phyloP scores from a whole-genome alignment of 1,140 invertebrate genomes.

The Drosophila subpulchrella region DNA sequence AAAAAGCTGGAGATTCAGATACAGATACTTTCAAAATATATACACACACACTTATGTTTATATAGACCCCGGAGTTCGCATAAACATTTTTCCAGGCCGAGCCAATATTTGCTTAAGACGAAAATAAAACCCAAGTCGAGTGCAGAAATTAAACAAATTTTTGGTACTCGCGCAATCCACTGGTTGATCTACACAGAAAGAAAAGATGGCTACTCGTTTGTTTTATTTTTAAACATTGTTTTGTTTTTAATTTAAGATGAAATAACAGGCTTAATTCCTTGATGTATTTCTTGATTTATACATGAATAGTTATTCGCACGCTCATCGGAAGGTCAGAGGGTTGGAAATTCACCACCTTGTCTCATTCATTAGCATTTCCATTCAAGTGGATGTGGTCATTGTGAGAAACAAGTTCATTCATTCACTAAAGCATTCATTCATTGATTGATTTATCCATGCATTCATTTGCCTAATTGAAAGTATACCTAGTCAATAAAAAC shows the following conservation, averaged over 20 bases:
- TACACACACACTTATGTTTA: neutral
- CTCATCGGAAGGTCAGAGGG: constrained; percentile 17
- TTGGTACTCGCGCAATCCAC: neutral
- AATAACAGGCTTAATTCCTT: neutral
- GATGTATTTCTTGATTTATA: neutral
- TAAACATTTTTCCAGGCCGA: constrained; percentile 40
- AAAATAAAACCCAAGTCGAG: constrained; percentile 17
- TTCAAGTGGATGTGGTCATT: constrained; percentile 15
- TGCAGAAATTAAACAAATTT: constrained; percentile 17
- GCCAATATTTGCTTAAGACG: constrained; percentile 33
- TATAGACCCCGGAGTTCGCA: constrained; percentile 14
- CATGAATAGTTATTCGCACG: constrained; percentile 20
- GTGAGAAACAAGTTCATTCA: constrained; percentile 9
- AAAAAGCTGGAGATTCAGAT: neutral
- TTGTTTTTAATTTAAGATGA: neutral
- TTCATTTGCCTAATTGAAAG: constrained; percentile 10
- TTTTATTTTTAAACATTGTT: neutral
- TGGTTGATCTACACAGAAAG: neutral
- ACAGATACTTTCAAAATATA: neutral
- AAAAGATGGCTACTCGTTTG: neutral
- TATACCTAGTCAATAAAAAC: neutral
- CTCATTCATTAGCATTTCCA: constrained; percentile 33
- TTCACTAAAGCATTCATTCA: constrained; percentile 20
- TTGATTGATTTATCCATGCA: constrained; percentile 23
- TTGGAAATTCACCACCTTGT: constrained; percentile 10